Base-by-base conservation (phyloP, 2,888 invertebrate genomes). In the Lepidonotus clava region DNA sequence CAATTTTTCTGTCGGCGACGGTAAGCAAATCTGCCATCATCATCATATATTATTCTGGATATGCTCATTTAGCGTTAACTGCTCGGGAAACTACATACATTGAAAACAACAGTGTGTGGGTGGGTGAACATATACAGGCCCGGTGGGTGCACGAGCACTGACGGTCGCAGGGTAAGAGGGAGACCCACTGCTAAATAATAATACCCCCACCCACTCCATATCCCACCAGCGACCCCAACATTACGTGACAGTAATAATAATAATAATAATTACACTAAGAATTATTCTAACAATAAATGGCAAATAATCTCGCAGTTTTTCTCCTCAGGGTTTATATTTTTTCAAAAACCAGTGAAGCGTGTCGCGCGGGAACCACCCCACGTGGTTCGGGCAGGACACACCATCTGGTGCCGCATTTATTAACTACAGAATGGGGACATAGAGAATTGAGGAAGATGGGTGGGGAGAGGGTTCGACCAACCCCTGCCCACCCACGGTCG, bases 301-400 rank as follows among this genome's bases (percentile, higher is more conserved):
- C n/a, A n/a, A n/a, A 34, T 71, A 71, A 71, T 71, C 71, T 71
- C 71, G 71, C 14, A 38, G 38, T 36, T 8, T 36, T n/a, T 38
- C 21, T 71, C n/a, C n/a, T n/a, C n/a, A 46, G 18, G 8, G 8
- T 46, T 4, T 32, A 24, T 24, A 71, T 34, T 34, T 14, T 1
- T 21, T 5, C 8, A 28, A 28, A 5, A 34, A 18, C 36, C 36
- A 11, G 71, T 38, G 36, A 71, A n/a, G 71, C n/a, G 71, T 5
- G 38, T 38, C 21, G 11, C 34, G 4, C 71, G 38, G 38, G 71
- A 8, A 71, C 71, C 71, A 71, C 71, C 71, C 71, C 71, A 71
- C 71, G 38, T 71, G 71, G 71, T 71, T 8, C 71, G 4, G 38
- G 1, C 21, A 4, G 1, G 14, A 21, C 38, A 6, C 71, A 71